Conservation (phyloP, 2,888 invertebrate species). For the Philopedon plagiatum region DNA sequence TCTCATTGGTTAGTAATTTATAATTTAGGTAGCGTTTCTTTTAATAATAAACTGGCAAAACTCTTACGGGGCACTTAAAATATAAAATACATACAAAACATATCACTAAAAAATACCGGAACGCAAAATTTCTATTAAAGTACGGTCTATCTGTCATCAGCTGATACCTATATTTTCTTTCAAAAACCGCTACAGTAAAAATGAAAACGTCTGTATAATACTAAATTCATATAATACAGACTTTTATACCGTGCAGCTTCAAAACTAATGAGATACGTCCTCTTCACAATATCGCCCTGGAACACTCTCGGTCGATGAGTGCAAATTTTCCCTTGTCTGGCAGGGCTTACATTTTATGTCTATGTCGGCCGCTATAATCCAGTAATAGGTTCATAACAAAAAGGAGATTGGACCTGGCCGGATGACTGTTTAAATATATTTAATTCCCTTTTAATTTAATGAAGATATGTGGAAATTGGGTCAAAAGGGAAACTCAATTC, state of each 20-base stretch:
- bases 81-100: too few relatives aligned
- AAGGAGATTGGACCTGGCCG: not conserved
- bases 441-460: not conserved
- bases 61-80: too few relatives aligned
- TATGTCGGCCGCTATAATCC: constrained; percentile 5
- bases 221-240: not conserved
- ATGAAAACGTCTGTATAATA: not conserved
- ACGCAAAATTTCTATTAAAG: too few relatives aligned
- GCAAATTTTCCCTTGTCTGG: constrained; percentile 17
- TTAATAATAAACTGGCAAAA: too few relatives aligned
- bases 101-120: too few relatives aligned
- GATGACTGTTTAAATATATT: not conserved
- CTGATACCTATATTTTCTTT: too few relatives aligned
- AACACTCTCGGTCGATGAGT: constrained; percentile 1
- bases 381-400: constrained; percentile 11
- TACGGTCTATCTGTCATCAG: too few relatives aligned
- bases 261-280: constrained; percentile 11
- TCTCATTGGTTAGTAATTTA: too few relatives aligned
- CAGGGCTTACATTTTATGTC: constrained; percentile 13
- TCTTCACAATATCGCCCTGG: not conserved
- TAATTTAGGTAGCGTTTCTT: too few relatives aligned
- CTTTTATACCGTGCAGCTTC: not conserved
- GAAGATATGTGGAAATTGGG: not conserved
- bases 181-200: not conserved
- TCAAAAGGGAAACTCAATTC: too few relatives aligned